Evolutionary conservation across 1,140 invertebrate species (phyloP).

Genomic region (Patella vulgata): DNA sequence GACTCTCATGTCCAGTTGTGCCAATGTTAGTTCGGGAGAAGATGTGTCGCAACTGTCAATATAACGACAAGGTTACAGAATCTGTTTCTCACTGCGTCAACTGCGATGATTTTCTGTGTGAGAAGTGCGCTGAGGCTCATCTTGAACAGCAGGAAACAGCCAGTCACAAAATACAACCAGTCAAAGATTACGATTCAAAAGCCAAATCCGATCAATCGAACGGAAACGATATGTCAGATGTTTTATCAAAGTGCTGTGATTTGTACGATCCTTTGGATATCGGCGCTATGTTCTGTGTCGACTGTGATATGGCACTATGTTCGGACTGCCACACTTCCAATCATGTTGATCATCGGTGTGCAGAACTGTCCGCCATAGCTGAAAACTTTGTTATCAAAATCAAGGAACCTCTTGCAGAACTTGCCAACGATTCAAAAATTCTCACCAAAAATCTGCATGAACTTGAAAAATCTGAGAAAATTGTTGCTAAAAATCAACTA

Average conservation of each 20-base stretch:
- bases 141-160: conserved; percentile 30
- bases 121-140: conserved; percentile 38
- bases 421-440: conserved; percentile 41
- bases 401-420: conserved; percentile 46
- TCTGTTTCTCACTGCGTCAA: conserved; percentile 48
- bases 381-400: conserved; percentile 55
- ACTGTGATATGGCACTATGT: conserved; percentile 54
- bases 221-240: conserved; percentile 13
- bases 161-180: conserved; percentile 40
- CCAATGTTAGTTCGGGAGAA: conserved; percentile 21
- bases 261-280: conserved; percentile 56
- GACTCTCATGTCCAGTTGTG: conserved; percentile 42
- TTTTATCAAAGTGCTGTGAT: conserved; percentile 45
- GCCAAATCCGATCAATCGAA: conserved; percentile 14
- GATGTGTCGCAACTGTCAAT: conserved; percentile 40
- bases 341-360: conserved; percentile 50
- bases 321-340: conserved; percentile 43
- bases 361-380: conserved; percentile 52
- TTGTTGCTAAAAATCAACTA: conserved; percentile 35
- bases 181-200: conserved; percentile 27
- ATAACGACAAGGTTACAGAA: conserved; percentile 24
- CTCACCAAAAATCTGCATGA: conserved; percentile 33
- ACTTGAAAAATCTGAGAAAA: conserved; percentile 38
- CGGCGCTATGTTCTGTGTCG: conserved; percentile 53
- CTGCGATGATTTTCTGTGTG: conserved; percentile 49